Conservation (phyloP, 2,888 invertebrate genomes). For the Penaeus monodon region DNA sequence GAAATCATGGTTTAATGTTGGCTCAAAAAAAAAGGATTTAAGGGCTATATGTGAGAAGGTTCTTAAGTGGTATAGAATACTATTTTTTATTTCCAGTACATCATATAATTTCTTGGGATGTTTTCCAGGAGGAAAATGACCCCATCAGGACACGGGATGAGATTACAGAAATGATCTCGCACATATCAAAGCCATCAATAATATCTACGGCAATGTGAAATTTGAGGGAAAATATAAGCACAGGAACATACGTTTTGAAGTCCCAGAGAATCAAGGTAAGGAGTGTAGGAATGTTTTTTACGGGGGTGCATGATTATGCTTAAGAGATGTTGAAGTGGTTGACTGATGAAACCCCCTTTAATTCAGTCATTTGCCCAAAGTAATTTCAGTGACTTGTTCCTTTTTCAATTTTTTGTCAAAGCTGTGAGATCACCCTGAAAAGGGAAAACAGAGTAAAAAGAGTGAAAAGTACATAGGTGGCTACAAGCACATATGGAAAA, state of each 20-base stretch:
- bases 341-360: not conserved
- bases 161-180: conserved; percentile 95
- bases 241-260: conserved; percentile 96
- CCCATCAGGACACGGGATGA: conserved; percentile 93
- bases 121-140: conserved; percentile 67
- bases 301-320: not conserved
- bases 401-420: not conserved
- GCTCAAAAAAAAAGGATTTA: no score
- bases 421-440: no score
- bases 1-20: no score
- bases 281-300: not conserved
- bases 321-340: not conserved
- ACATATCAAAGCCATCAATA: conserved; percentile 99
- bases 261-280: conserved; percentile 84
- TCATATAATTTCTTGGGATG: not conserved
- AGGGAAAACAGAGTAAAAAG: no score
- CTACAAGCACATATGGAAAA: no score
- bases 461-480: no score
- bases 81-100: not conserved
- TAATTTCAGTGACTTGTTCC: not conserved
- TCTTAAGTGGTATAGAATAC: no score
- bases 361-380: not conserved
- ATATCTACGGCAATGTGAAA: conserved; percentile 93
- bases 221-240: conserved; percentile 85
- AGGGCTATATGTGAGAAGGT: no score